These are phyloP conservation scores for Metellina segmentata DNA, from an alignment of 2,888 invertebrate genomes.

Conservation along the genomic window DNA sequence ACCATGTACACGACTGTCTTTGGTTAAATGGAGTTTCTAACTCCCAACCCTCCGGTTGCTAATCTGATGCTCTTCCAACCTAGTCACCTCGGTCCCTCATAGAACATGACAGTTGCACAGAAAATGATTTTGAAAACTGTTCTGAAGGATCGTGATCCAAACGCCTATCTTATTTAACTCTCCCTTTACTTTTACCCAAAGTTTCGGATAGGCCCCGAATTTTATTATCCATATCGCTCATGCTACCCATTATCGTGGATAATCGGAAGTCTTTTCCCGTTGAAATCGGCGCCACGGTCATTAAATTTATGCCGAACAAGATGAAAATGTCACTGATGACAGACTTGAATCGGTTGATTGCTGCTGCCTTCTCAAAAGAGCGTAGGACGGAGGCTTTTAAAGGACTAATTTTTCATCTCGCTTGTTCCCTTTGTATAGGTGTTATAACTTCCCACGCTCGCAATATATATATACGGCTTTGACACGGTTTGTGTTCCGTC, in stretches of 20 bases:
- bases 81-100: no score
- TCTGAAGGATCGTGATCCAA: no score
- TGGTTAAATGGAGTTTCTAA: no score
- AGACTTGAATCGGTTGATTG: neutral
- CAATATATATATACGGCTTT: neutral
- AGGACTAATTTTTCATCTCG: neutral
- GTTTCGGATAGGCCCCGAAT: no score
- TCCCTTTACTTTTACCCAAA: no score
- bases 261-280: neutral
- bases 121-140: no score
- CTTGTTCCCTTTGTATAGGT: neutral
- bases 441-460: neutral
- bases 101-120: no score
- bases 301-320: neutral
- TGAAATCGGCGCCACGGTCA: neutral
- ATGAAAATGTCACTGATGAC: neutral
- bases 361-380: neutral
- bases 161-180: no score
- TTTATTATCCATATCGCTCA: neutral
- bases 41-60: no score
- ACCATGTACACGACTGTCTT: no score
- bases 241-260: neutral
- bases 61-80: no score
- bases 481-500: no score
- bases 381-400: neutral